These are phyloP conservation scores for Napeogenes sylphis DNA, from an alignment of 2,888 invertebrate species.

Conservation along the genomic window DNA sequence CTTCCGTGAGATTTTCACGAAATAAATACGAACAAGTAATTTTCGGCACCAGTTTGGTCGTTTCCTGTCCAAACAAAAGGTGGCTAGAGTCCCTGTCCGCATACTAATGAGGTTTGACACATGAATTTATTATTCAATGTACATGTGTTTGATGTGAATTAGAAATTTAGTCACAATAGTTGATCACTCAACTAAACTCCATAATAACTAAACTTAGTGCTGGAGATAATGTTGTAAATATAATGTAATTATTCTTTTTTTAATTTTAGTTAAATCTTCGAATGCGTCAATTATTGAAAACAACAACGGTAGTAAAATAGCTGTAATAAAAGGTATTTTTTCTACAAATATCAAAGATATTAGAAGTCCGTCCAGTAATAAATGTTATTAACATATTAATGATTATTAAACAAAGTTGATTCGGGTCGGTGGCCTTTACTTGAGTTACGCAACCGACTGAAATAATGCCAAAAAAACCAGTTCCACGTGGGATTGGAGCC, in stretches of 20 bases:
- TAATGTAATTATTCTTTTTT: background rate
- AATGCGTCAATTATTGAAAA: background rate
- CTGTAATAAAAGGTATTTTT: too few relatives aligned
- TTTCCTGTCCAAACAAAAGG: conserved; percentile 76
- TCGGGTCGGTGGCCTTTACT: conserved; percentile 58
- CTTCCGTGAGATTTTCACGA: conserved; percentile 54
- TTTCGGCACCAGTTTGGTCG: conserved; percentile 66
- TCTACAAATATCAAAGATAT: conserved; percentile 32
- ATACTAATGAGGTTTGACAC: conserved; percentile 60
- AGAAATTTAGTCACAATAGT: conserved; percentile 69
- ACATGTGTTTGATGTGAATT: conserved; percentile 53
- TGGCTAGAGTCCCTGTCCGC: conserved; percentile 56
- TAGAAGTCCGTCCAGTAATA: conserved; percentile 51
- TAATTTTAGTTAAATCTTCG: too few relatives aligned
- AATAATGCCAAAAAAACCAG: conserved; percentile 71
- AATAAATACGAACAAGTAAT: conserved; percentile 55
- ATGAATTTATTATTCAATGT: conserved; percentile 50
- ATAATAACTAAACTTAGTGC: conserved; percentile 46
- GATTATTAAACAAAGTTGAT: conserved; percentile 48
- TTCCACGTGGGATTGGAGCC: conserved; percentile 52
- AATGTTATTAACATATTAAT: conserved; percentile 67
- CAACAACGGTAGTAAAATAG: too few relatives aligned
- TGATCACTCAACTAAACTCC: conserved; percentile 66
- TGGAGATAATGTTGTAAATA: conserved; percentile 35
- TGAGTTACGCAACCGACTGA: conserved; percentile 64